phyloP scores from a whole-genome alignment of 2,113 vertebrate species.

The Pollachius pollachius region DNA sequence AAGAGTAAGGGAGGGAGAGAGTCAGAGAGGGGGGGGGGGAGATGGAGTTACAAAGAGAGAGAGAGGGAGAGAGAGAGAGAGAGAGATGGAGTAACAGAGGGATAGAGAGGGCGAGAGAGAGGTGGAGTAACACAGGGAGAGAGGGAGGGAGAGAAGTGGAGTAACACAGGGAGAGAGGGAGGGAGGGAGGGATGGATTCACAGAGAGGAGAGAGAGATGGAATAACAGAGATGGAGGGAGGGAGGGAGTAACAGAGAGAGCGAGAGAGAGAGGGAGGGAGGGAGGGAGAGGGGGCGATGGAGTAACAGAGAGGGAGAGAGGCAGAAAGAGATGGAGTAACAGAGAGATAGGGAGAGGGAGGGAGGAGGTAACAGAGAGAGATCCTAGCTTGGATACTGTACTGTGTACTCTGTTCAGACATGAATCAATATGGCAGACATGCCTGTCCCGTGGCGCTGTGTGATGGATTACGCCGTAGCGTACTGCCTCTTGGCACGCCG shows the following conservation, averaged over 20 bases:
- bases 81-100: no score
- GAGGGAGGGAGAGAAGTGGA: no score
- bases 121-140: no score
- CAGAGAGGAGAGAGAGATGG: neutral
- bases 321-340: neutral
- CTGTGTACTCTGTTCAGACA: slow-evolving; percentile 25
- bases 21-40: slow-evolving; percentile 14
- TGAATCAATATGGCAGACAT: slow-evolving; percentile 40
- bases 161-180: no score
- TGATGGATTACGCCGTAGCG: slow-evolving; percentile 40
- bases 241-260: neutral
- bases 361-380: no score
- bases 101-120: no score
- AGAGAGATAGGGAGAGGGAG: neutral
- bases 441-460: slow-evolving; percentile 25
- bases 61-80: no score
- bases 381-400: slow-evolving; percentile 29
- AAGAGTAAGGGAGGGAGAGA: slow-evolving; percentile 19
- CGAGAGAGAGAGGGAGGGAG: neutral
- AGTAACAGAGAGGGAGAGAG: no score
- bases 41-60: neutral
- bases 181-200: no score
- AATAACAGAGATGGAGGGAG: neutral
- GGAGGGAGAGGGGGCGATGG: no score
- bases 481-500: slow-evolving; percentile 40